Evolutionary conservation across 2,113 vertebrate species (phyloP).

Genomic region (Sialia sialis): DNA sequence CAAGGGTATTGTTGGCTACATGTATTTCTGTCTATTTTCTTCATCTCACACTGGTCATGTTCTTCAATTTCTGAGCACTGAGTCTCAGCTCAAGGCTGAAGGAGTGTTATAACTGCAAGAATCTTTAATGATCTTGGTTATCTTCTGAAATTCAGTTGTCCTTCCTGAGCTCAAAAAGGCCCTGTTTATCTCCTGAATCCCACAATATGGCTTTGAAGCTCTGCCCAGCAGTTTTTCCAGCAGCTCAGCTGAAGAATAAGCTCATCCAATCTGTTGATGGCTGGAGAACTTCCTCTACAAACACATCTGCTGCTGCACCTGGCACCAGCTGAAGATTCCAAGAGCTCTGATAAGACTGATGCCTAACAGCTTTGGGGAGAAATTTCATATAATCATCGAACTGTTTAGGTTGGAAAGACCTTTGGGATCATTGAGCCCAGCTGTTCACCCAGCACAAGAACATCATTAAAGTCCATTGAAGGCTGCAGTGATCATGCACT

Average conservation of each 20-base stretch:
- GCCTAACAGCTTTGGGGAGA: not conserved
- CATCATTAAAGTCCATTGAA: not conserved
- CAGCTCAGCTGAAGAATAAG: not conserved
- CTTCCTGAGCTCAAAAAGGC: not conserved
- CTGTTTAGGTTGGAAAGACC: not conserved
- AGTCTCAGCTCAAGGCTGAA: not conserved
- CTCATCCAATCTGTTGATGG: conserved; percentile 6
- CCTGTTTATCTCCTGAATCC: not conserved
- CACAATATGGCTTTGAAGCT: not conserved
- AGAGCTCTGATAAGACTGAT: not conserved
- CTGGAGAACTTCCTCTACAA: conserved; percentile 17
- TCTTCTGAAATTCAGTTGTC: not conserved
- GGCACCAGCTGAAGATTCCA: not conserved
- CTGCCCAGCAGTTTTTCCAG: not conserved
- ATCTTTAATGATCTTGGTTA: not conserved
- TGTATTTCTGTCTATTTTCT: not conserved
- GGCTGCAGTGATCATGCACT: not conserved
- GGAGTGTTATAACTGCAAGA: not conserved
- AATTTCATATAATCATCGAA: not conserved
- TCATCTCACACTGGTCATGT: not conserved
- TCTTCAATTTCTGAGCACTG: not conserved
- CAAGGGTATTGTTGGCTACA: not conserved
- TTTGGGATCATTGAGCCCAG: not conserved
- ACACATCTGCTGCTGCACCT: conserved; percentile 12
- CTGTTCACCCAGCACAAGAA: not conserved